Evolutionary conservation across 2,888 invertebrate genomes (phyloP), one percentile per base, ranked within the genome.

Genomic region (Ophion ventricosus): DNA sequence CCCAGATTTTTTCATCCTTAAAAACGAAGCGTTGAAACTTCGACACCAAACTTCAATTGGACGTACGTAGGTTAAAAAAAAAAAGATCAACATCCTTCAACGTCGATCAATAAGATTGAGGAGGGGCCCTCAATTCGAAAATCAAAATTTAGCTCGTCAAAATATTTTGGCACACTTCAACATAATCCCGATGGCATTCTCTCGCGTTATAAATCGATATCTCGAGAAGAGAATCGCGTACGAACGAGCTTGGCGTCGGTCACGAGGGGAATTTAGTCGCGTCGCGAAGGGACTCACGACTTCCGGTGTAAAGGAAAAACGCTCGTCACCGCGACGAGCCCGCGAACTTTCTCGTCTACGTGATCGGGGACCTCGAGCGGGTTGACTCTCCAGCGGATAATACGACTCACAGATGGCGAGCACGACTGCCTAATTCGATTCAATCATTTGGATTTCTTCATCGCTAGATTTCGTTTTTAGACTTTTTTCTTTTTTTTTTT

Each of bases 341-440:
- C 82, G 57, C 82, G 57, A 87, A 87, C 87, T 87, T 76, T 29
- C 43, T 23, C 63, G 40, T 57, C 86, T 86, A 89, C 91, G 92
- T 92, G 92, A 88, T 83, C 83, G 81, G 91, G 84, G 88, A 87
- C 79, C 86, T 76, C 29, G 84, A 91, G 76, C 84, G 87, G 89
- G 88, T 69, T 43, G 90, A 89, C 91, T 90, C 90, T 90, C 91
- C 90, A 91, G 91, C 91, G 87, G 87, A 88, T n/a, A 43, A 26
- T 25, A 43, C 87, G 84, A 87, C 87, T 89, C 88, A 85, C 87
- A 87, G 86, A 90, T 90, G 90, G 88, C 87, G 88, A 90, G 89
- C 91, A 90, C 90, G 90, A 81, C 74, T 88, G 85, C 81, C 88
- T 89, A 89, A 92, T 91, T 92, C 90, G 87, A 91, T 91, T 91